Base-by-base conservation (phyloP, 1,140 invertebrate genomes). In the Cyrtorhinus lividipennis region DNA sequence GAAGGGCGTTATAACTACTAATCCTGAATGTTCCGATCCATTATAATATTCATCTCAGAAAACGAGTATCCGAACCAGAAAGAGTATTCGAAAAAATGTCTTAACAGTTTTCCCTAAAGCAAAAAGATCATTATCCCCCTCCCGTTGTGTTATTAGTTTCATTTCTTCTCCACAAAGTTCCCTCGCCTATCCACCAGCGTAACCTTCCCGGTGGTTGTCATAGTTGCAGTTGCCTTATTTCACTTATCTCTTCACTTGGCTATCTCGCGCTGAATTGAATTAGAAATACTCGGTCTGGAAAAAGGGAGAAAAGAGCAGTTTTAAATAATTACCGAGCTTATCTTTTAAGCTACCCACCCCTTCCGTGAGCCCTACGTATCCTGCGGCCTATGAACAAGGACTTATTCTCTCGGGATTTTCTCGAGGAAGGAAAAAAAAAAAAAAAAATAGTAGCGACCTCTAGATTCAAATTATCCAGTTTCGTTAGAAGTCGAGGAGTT, bases 281-380 rank as follows among this genome's bases (percentile, higher is more conserved):
- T 53, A 53, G 20, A 15, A 15, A 5, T 22, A 22, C 48, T 53
- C 48, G 18, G 20, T 3, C 10, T 22, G 48, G 20, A 20, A 10
- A 53, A 20, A 10, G 48, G 10, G 48, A 20, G 48, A 10, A 22
- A 22, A 12, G 48, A 22, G 48, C 12, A 53, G 10, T 53, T 53
- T 53, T 53, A 53, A 53, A 53, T 53, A 53, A 53, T 53, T 53
- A 53, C 48, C 48, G 48, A 12, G 48, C 48, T 53, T 53, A 53
- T 53, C 48, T 15, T 53, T 53, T 38, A 38, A 38, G 30, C 30
- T 38, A 38, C 30, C 30, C 30, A 8, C 30, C 30, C 30, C 30
- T 8, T 38, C 30, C 30, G 15, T 38, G 30, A 38, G 30, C 15
- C 15, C 30, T 38, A 8, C 15, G n/a, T 38, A 8, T 38, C 30